A percentile compares a stretch with the other conserved stretches of the same genome.
These are phyloP conservation scores for Scomberomorus guttatus DNA, from an alignment of 2,797 vertebrate species.

Conservation along the genomic window DNA sequence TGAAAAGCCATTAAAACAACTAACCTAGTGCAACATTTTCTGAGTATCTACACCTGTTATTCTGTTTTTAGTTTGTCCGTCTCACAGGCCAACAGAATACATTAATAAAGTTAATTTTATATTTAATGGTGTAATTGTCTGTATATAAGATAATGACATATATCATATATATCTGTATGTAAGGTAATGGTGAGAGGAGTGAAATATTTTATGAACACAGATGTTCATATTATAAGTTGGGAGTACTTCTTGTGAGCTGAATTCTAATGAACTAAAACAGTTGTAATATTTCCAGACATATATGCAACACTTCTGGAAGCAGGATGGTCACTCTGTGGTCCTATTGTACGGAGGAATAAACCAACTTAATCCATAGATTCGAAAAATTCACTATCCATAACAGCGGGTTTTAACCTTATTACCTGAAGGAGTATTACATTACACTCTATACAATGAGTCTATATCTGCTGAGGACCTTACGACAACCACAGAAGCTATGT, in stretches of 20 bases:
- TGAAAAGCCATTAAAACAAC: constrained; percentile 2
- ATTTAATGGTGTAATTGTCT: too few relatives aligned
- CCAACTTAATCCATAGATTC: constrained; percentile 25
- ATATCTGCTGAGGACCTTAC: constrained; percentile 30
- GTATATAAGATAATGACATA: too few relatives aligned
- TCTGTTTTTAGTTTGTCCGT: background rate
- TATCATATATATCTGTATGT: too few relatives aligned
- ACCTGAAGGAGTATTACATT: constrained; percentile 41
- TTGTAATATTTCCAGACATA: background rate
- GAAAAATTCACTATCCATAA: constrained; percentile 40
- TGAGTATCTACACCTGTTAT: background rate
- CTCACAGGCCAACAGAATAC: too few relatives aligned
- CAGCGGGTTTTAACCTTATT: constrained; percentile 45
- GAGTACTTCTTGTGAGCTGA: background rate
- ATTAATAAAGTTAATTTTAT: too few relatives aligned
- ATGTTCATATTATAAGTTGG: background rate
- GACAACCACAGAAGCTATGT: constrained; percentile 25
- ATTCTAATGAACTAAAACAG: constrained; percentile 4
- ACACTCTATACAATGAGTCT: constrained; percentile 22
- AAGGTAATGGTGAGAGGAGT: background rate
- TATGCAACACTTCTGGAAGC: background rate
- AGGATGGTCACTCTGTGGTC: background rate
- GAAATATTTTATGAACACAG: background rate
- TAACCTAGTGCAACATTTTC: background rate
- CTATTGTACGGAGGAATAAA: constrained; percentile 19